Evolutionary conservation across 2,113 vertebrate species (phyloP).

Genomic region (Desmodus rotundus): DNA sequence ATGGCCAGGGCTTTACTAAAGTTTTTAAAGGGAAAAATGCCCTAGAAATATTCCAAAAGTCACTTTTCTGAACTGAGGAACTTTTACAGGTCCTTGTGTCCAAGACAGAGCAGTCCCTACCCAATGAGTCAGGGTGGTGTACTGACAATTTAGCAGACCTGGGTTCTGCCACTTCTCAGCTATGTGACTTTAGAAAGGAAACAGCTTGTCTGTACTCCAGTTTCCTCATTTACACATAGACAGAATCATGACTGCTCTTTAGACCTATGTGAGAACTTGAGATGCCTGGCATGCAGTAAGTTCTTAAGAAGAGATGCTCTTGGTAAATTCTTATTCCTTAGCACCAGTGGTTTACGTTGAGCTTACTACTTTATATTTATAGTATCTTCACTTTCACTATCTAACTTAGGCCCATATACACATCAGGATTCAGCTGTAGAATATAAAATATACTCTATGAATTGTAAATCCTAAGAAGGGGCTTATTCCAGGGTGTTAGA

Average conservation of each 20-base stretch:
- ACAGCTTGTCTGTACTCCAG: neutral
- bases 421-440: neutral
- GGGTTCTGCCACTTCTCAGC: neutral
- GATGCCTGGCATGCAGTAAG: neutral
- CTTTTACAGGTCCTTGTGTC: neutral
- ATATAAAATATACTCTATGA: neutral
- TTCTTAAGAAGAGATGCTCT: neutral
- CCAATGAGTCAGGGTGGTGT: neutral
- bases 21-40: neutral
- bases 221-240: neutral
- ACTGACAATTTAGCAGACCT: neutral
- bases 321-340: neutral
- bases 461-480: neutral
- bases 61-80: neutral
- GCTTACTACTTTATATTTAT: neutral
- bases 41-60: neutral
- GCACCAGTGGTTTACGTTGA: neutral
- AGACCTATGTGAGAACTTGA: neutral
- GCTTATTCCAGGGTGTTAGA: neutral
- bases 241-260: neutral
- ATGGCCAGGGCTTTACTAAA: neutral
- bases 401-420: neutral
- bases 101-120: neutral
- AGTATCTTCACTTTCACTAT: neutral
- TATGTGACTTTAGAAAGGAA: neutral